Evolutionary conservation across 2,888 invertebrate species (phyloP), one percentile per base, ranked within the genome.

Genomic region (Dryadula phaetusa): DNA sequence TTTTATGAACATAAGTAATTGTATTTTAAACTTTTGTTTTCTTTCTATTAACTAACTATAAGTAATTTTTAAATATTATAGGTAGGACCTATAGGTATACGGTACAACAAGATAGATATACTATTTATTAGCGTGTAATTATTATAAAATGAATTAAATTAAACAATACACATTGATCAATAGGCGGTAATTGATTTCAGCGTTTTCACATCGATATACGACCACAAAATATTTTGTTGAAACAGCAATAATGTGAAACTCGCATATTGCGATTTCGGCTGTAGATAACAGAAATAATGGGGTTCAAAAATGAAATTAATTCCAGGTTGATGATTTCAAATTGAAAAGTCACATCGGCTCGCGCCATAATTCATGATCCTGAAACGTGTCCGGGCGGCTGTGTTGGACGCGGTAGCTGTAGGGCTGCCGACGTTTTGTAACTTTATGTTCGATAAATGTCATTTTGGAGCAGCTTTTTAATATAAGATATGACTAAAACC

Each of bases 261-360:
- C 90, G 90, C 92, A 91, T 92, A 92, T 92, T 92, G 91, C 88
- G 90, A 90, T 90, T 82, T 86, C 84, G 82, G 80, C 82, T 82
- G 85, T 87, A 90, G 92, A 92, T 92, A 92, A 88, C 88, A 90
- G 90, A 89, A 92, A 92, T 92, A 92, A 92, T 92, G 90, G 92
- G 87, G 90, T 91, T 91, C 91, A 92, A 92, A 92, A 92, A 92
- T 92, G 88, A 90, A 92, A 93, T 93, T 93, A 93, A 92, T 93
- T 93, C 93, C 93, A 92, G 89, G 91, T 92, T 93, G 92, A 92
- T 92, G 93, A 93, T 92, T 93, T 92, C 92, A 92, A 93, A 93
- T 93, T 93, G 93, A 93, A 93, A 93, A 93, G 93, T 92, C 93
- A 93, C 93, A 91, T 91, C 93, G 92, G 92, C 87, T 87, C 84